phyloP scores from a whole-genome alignment of 2,113 vertebrate genomes.

The Vidua macroura region DNA sequence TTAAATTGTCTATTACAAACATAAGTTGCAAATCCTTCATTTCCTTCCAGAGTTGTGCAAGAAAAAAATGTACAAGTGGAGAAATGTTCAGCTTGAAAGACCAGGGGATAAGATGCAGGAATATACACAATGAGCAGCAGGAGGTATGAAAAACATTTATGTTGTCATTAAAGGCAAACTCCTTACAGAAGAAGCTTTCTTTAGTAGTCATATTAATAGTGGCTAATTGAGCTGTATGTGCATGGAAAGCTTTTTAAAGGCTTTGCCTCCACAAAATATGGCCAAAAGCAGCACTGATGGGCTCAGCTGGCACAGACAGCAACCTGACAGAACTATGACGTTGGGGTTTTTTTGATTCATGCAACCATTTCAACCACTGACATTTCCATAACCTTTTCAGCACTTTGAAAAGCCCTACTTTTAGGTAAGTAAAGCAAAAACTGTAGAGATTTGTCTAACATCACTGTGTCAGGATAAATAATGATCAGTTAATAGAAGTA shows the following conservation, averaged over 20 bases:
- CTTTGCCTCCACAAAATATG: constrained; percentile 6
- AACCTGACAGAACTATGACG: background rate
- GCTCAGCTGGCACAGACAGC: background rate
- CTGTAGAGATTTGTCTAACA: background rate
- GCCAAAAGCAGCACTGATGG: background rate
- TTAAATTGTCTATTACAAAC: background rate
- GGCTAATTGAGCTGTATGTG: background rate
- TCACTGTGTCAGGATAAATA: constrained; percentile 33
- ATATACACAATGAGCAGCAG: background rate
- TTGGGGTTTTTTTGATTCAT: background rate
- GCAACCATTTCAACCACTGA: constrained; percentile 14
- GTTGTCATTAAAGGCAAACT: background rate
- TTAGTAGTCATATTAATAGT: background rate
- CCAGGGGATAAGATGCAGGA: background rate
- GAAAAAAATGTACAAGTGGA: background rate
- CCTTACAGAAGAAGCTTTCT: background rate
- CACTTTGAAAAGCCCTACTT: background rate
- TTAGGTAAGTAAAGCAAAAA: constrained; percentile 27
- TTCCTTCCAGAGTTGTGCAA: background rate
- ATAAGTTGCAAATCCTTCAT: background rate
- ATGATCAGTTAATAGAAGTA: constrained; percentile 27
- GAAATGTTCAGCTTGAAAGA: background rate
- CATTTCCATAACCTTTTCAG: background rate
- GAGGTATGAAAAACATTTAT: background rate
- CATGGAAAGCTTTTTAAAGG: background rate